phyloP scores from a whole-genome alignment of 2,797 vertebrate genomes.

The Chaenodraco wilsoni region DNA sequence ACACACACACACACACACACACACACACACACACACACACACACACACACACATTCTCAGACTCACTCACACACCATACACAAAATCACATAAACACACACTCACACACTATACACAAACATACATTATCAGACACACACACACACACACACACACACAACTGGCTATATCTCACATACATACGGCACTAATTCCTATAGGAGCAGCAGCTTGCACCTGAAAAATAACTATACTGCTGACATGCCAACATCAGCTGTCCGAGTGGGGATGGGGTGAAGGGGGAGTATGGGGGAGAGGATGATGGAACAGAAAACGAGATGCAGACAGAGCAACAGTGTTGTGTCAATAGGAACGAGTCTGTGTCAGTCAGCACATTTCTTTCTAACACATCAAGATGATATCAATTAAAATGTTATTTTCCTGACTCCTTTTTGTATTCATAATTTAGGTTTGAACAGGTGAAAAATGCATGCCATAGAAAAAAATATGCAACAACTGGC shows the following conservation, averaged over 20 bases:
- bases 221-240: constrained; percentile 68
- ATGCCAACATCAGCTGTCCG: constrained; percentile 62
- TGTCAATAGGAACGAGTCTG: constrained; percentile 14
- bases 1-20: constrained; percentile 1
- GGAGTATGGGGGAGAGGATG: background rate
- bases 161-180: constrained; percentile 2
- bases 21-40: background rate
- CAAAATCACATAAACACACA: too few species aligned
- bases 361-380: constrained; percentile 6
- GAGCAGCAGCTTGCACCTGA: constrained; percentile 58
- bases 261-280: background rate
- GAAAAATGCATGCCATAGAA: background rate
- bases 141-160: constrained; percentile 3
- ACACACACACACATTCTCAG: too few species aligned
- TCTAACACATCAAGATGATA: background rate
- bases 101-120: too few species aligned
- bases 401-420: background rate
- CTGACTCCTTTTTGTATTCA: background rate
- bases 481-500: background rate
- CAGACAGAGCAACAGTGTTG: constrained; percentile 33
- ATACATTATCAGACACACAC: too few species aligned
- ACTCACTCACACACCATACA: too few species aligned
- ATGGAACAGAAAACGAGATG: constrained; percentile 17
- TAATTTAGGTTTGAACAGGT: background rate
- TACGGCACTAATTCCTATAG: constrained; percentile 25